A percentile compares a stretch with the other conserved stretches of the same genome.
Conservation (phyloP, 2,113 vertebrate genomes). For the Apodemus sylvaticus region DNA sequence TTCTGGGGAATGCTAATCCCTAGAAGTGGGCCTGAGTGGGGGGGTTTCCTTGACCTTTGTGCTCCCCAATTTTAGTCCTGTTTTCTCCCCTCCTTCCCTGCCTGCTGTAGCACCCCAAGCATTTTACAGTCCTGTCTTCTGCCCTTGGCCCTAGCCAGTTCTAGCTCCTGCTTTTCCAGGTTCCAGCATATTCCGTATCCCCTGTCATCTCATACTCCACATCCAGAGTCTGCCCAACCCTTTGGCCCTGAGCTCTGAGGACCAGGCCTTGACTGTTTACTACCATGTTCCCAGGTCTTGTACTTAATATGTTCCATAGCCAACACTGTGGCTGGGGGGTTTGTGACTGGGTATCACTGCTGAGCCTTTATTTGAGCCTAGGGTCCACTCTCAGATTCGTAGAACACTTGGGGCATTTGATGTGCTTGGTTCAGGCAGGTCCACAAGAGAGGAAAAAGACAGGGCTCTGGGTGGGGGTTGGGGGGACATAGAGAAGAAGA, state of each 20-base stretch:
- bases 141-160: neutral
- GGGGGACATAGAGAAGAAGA: neutral
- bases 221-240: neutral
- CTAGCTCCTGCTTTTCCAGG: neutral
- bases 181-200: rapidly evolving
- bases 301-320: neutral
- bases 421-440: neutral
- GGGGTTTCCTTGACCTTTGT: rapidly evolving
- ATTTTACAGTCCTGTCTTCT: neutral
- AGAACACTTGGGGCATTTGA: neutral
- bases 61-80: rapidly evolving
- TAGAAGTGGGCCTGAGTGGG: neutral
- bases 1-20: rapidly evolving
- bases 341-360: neutral
- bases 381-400: neutral
- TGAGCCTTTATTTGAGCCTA: neutral
- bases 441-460: neutral
- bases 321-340: too few relatives aligned
- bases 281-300: neutral
- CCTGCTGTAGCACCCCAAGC: rapidly evolving
- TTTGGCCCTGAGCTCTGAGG: neutral
- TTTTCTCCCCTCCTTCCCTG: neutral
- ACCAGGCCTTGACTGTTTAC: neutral
- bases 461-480: too few relatives aligned
- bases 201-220: neutral